Evolutionary conservation across 2,113 vertebrate species (phyloP).

Genomic region (Panthera uncia): DNA sequence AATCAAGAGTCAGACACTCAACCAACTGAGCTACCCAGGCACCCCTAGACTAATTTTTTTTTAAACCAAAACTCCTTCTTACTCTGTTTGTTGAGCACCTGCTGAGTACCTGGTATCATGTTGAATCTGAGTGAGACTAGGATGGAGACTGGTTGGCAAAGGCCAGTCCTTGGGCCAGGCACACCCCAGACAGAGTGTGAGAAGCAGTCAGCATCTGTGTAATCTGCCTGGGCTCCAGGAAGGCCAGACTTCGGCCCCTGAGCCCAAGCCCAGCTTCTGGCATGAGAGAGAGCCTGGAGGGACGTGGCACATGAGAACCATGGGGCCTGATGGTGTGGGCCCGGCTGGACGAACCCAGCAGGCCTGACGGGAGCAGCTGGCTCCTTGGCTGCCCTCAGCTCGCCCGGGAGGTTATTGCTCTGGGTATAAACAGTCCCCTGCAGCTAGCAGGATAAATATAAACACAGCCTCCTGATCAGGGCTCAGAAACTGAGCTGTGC

Average conservation of each 20-base stretch:
- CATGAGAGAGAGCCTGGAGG: not conserved
- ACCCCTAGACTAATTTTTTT: not conserved
- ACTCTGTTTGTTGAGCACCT: not conserved
- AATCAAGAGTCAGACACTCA: too few species aligned
- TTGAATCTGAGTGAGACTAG: not conserved
- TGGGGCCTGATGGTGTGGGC: not conserved
- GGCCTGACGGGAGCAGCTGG: conserved; percentile 36
- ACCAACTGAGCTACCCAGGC: too few species aligned
- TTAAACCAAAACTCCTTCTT: not conserved
- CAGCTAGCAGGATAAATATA: conserved; percentile 73
- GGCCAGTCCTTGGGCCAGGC: not conserved
- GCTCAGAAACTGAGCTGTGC: conserved; percentile 31
- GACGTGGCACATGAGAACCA: not conserved
- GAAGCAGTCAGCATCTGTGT: not conserved
- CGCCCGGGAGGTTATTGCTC: conserved; percentile 32
- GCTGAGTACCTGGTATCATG: not conserved
- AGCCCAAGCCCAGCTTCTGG: not conserved
- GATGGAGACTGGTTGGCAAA: not conserved
- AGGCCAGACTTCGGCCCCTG: not conserved
- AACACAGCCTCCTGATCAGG: conserved; percentile 51
- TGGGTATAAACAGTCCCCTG: conserved; percentile 68
- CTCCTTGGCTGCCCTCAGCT: conserved; percentile 13
- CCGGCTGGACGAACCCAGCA: not conserved
- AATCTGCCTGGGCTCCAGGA: not conserved
- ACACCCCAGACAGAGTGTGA: not conserved